A percentile compares a stretch with the other conserved stretches of the same genome.
These are phyloP conservation scores for Setophaga petechia DNA, from an alignment of 2,113 vertebrate genomes.

Conservation along the genomic window DNA sequence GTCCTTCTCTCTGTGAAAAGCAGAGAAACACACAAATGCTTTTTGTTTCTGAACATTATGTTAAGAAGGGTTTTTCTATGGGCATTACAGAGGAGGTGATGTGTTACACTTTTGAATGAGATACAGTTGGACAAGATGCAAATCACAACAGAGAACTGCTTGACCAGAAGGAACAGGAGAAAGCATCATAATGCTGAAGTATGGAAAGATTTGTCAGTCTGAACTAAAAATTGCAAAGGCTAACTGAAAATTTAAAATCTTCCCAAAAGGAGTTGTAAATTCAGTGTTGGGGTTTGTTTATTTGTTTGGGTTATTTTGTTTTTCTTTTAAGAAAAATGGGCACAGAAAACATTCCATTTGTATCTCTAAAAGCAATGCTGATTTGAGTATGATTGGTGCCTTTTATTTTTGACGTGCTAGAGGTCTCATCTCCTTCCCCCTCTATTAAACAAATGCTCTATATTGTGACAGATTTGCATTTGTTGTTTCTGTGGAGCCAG, in stretches of 20 bases:
- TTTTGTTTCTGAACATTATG: neutral
- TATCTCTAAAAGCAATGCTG: neutral
- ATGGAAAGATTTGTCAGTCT: neutral
- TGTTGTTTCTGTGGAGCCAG: neutral
- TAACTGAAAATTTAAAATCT: neutral
- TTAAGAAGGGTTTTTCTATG: neutral
- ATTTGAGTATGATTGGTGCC: neutral
- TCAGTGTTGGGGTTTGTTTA: neutral
- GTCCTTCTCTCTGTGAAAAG: neutral
- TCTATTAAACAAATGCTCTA: neutral
- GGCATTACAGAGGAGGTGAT: neutral
- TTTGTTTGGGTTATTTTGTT: neutral
- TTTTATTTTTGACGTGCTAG: neutral
- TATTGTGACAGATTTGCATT: neutral
- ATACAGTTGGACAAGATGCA: neutral
- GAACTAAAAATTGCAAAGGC: neutral
- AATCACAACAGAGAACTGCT: neutral
- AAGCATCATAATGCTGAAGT: neutral
- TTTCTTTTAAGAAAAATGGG: neutral
- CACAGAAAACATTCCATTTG: neutral
- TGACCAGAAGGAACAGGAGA: rapidly evolving
- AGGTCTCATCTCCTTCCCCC: neutral
- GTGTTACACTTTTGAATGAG: neutral
- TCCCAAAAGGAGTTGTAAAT: neutral
- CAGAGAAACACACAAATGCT: neutral